Percentiles rank a stretch among this genome's conserved stretches.
These are phyloP conservation scores for Phyllopteryx taeniolatus DNA, from an alignment of 2,113 vertebrate genomes.

Conservation along the genomic window DNA sequence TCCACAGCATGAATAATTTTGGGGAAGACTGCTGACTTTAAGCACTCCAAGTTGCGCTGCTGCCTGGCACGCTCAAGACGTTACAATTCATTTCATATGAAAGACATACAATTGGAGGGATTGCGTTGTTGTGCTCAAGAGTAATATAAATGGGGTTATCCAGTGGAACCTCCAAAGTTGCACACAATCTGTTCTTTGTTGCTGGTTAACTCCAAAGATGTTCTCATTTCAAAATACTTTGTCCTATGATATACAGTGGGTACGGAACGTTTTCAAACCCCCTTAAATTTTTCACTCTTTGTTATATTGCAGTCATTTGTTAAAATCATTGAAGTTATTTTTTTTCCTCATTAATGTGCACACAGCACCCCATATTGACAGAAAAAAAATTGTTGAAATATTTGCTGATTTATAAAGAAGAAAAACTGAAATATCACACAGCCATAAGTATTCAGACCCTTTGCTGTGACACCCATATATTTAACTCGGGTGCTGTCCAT, in stretches of 20 bases:
- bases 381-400: no score
- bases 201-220: background rate
- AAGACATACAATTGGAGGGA: constrained; percentile 8
- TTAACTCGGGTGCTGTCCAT: no score
- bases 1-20: constrained; percentile 66
- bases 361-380: no score
- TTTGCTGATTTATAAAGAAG: no score
- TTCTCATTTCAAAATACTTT: background rate
- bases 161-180: background rate
- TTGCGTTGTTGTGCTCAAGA: background rate
- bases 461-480: no score
- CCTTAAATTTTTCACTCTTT: no score
- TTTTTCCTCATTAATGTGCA: no score
- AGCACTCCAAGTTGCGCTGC: constrained; percentile 59
- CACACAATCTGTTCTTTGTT: background rate
- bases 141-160: background rate
- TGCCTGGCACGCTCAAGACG: constrained; percentile 64
- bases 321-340: no score
- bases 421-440: no score
- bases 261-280: no score
- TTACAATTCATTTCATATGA: constrained; percentile 64
- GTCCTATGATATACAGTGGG: background rate
- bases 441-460: no score
- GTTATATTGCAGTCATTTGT: no score
- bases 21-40: constrained; percentile 71